Evolutionary conservation across 2,888 invertebrate genomes (phyloP).

Genomic region (Eupithecia pulchellata): DNA sequence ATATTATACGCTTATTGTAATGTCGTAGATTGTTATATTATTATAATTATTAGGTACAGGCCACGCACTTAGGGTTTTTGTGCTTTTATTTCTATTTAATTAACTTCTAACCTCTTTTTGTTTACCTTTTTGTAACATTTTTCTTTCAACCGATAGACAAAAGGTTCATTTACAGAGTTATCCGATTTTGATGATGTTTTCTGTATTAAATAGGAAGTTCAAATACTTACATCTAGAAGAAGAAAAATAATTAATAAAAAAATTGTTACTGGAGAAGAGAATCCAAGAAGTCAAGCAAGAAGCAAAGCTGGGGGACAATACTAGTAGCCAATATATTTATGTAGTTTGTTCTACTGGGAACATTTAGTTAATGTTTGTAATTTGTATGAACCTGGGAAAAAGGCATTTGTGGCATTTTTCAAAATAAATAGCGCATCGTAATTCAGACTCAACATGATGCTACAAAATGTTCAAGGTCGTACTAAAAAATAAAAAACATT

Average conservation of each 20-base stretch:
- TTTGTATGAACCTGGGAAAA: not conserved
- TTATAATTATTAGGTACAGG: not conserved
- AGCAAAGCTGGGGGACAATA: not conserved
- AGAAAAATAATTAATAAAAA: too few species aligned
- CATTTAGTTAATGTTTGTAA: not conserved
- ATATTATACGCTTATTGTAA: not conserved
- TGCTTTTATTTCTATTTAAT: not conserved
- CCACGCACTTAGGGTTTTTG: not conserved
- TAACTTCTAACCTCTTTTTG: too few species aligned
- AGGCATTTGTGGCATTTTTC: not conserved
- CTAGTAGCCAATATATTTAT: not conserved
- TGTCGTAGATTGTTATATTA: not conserved
- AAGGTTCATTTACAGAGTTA: not conserved
- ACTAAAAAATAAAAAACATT: not conserved
- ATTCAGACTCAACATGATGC: not conserved
- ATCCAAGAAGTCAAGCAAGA: not conserved
- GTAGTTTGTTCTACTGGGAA: not conserved
- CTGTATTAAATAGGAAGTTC: not conserved
- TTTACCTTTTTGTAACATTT: too few species aligned
- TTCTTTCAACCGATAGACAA: not conserved
- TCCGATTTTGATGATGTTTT: not conserved
- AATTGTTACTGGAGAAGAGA: too few species aligned
- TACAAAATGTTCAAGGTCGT: not conserved
- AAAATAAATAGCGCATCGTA: not conserved
- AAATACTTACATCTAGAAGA: too few species aligned